Base-by-base conservation (phyloP, 2,888 invertebrate species). In the Parnassius smintheus region DNA sequence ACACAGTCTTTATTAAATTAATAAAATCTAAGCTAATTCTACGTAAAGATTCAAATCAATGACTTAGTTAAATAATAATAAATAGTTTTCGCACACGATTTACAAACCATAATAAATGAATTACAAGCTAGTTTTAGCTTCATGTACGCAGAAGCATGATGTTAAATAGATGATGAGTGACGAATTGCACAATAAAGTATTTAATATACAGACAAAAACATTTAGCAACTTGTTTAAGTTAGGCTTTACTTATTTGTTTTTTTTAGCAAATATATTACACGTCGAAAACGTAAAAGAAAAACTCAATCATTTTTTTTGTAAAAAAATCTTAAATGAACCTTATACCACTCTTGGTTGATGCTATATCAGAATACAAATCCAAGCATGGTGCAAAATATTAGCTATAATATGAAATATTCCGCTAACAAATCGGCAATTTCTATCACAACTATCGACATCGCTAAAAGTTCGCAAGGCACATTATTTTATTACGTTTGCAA, bases 1-100 rank as follows among this genome's bases (percentile, higher is more conserved):
- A 61, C 51, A 61, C 56, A 59, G 50, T 35, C 46, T 60, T 61
- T 65, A 60, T 51, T 56, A 58, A 64, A 61, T 56, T 53, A 59
- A 65, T 58, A 62, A 46, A 61, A 59, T 59, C 62, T 66, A 64
- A 64, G 58, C 52, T 65, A 68, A 66, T 67, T 55, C 65, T 71
- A 72, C 13, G 68, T 50, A 68, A 72, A 75, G 70, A 73, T 75
- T 70, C 72, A 69, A 68, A 64, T 67, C 50, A 65, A 66, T 70
- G 70, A 67, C 59, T 59, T 55, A 59, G 62, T 71, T 66, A 66
- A 68, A 59, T 65, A 54, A 63, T 55, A 61, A 68, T 66, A 66
- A 66, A 69, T 66, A 60, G 18, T 61, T 48, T 53, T 45, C 49
- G 18, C 49, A 60, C 35, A 59, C 59, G 25, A 50, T 50, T 50